Base-by-base conservation (phyloP, 1,140 invertebrate genomes). In the Drosophila burlai region DNA sequence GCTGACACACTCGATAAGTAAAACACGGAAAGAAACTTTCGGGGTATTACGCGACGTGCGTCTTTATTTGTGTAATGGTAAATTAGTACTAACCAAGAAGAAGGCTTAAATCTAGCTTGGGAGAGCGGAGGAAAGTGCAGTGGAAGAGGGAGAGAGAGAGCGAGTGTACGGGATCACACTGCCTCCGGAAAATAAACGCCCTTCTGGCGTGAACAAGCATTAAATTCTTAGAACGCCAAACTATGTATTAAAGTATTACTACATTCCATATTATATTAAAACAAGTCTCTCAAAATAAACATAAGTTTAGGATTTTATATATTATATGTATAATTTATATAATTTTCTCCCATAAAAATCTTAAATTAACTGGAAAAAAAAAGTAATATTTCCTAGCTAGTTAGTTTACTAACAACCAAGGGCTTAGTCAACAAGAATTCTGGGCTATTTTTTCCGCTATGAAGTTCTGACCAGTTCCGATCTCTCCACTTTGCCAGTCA, bases 381-480 rank as follows among this genome's bases (percentile, higher is more conserved):
- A 15, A 50, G 38, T 38, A 38, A 10, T 10, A 38, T 38, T 24
- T 24, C 31, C 8, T 21, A 1, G 2, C 21, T n/a, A 10, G 18
- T 38, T 9, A 13, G n/a, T 31, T 13, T 11, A n/a, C 18, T 13
- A 7, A n/a, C 18, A 6, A 13, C 4, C 18, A 57, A 24, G n/a
- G 15, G 18, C 13, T 38, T 54, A 15, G 0, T 9, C 24, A 16
- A 40, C 24, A 6, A 1, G 18, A 38, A 55, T 38, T 40, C 36
- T n/a, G 16, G 21, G 0, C 10, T 8, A 16, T 50, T 31, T 6
- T 24, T 24, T 10, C 16, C 57, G 10, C 16, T 31, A 15, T 26
- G 13, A 34, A 45, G 63, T 66, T 40, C 63, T 65, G 36, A 7
- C 15, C 54, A 42, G 54, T 55, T 11, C 4, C 9, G 6, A 26